Percentiles rank a stretch among this genome's conserved stretches.
These are phyloP conservation scores for Agrilus biguttatus DNA, from an alignment of 2,888 invertebrate species.

Conservation along the genomic window DNA sequence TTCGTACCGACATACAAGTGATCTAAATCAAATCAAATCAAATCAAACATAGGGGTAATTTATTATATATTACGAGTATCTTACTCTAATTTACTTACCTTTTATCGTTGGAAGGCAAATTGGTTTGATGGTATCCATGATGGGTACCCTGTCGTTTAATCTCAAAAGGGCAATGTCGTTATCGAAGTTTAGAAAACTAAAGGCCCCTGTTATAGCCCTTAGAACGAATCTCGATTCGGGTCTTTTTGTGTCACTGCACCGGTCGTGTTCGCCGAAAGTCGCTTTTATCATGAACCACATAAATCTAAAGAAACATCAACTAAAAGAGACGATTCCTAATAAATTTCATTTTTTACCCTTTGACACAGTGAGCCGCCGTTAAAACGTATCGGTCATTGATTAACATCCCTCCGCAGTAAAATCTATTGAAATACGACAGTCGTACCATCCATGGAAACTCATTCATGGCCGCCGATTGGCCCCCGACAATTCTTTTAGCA, in stretches of 20 bases:
- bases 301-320: slow-evolving; percentile 43
- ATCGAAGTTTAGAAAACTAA: slow-evolving; percentile 75
- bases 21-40: no score
- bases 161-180: slow-evolving; percentile 74
- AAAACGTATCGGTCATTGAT: slow-evolving; percentile 80
- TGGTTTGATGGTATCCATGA: slow-evolving; percentile 65
- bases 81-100: slow-evolving; percentile 29
- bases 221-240: slow-evolving; percentile 70
- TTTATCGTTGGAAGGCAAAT: slow-evolving; percentile 62
- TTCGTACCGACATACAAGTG: slow-evolving; percentile 56
- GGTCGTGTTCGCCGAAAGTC: slow-evolving; percentile 76
- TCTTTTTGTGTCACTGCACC: slow-evolving; percentile 55
- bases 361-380: slow-evolving; percentile 81
- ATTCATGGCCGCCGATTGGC: slow-evolving; percentile 56
- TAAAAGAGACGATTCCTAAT: no score
- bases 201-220: slow-evolving; percentile 62
- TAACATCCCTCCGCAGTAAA: slow-evolving; percentile 80
- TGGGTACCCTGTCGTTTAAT: slow-evolving; percentile 66
- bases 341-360: slow-evolving; percentile 53
- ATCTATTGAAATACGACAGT: slow-evolving; percentile 72
- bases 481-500: slow-evolving; percentile 69
- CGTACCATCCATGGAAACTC: slow-evolving; percentile 86
- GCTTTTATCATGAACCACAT: slow-evolving; percentile 91
- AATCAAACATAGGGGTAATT: neutral
- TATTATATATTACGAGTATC: no score